Conservation (phyloP, 2,888 invertebrate species). For the Bunonema sp. region DNA sequence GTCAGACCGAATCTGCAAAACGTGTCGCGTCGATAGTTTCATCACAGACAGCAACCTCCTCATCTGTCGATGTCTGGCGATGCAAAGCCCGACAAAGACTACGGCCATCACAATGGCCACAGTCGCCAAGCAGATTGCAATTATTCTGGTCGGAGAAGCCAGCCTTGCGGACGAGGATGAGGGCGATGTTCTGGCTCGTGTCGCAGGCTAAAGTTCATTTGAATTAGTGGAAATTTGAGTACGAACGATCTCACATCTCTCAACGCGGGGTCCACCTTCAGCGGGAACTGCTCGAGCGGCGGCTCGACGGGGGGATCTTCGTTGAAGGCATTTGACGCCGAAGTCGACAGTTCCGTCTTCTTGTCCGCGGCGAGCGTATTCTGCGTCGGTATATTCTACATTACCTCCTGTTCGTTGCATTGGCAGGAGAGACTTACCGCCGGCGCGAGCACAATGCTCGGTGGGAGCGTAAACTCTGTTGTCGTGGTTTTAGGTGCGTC, state of each 20-base stretch:
- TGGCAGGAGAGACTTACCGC: no score
- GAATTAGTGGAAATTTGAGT: not conserved
- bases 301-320: constrained; percentile 1
- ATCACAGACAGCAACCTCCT: no score
- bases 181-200: no score
- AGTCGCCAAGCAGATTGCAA: constrained; percentile 31
- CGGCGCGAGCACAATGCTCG: constrained; percentile 21
- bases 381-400: not conserved
- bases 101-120: constrained; percentile 32
- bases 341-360: no score
- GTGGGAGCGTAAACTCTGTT: constrained; percentile 16
- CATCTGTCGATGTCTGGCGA: constrained; percentile 17
- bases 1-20: constrained; percentile 11
- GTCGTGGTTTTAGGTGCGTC: constrained; percentile 2
- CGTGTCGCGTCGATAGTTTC: not conserved
- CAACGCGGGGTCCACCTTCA: constrained; percentile 2
- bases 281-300: not conserved
- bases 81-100: constrained; percentile 34
- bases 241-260: constrained; percentile 3
- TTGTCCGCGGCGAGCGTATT: not conserved
- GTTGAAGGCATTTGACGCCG: no score
- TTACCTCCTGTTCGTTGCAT: no score
- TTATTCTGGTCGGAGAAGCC: constrained; percentile 21
- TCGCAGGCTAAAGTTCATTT: no score
- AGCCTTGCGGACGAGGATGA: not conserved